A percentile compares a stretch with the other conserved stretches of the same genome.
Conservation (phyloP, 2,113 vertebrate species). For the Canis aureus region DNA sequence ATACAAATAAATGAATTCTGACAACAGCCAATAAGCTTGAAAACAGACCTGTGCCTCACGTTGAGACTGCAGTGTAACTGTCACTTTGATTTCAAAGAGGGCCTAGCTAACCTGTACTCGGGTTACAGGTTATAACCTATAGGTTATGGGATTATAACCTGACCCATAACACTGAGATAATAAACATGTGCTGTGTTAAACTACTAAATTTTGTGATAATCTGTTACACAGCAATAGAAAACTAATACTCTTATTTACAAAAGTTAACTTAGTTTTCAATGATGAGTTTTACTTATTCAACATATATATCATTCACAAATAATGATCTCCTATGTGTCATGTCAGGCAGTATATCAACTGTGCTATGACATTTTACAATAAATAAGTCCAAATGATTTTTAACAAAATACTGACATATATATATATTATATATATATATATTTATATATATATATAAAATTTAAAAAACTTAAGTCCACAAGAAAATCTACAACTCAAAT, state of each 20-base stretch:
- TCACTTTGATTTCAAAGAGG: not conserved
- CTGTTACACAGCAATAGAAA: not conserved
- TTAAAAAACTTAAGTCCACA: not conserved
- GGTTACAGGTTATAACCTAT: not conserved
- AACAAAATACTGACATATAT: not conserved
- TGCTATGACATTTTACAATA: not conserved
- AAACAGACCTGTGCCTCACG: not conserved
- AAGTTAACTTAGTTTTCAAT: not conserved
- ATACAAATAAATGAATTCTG: not conserved
- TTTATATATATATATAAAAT: too few relatives aligned
- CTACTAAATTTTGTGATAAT: not conserved
- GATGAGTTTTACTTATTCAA: not conserved
- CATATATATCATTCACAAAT: not conserved
- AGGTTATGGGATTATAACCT: too few relatives aligned
- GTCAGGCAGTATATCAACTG: not conserved
- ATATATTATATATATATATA: too few relatives aligned
- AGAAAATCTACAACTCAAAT: slow-evolving; percentile 25
- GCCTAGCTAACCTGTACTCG: not conserved
- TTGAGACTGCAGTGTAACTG: not conserved
- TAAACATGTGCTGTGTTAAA: not conserved
- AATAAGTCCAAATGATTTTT: not conserved
- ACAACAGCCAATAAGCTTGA: not conserved
- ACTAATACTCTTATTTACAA: not conserved
- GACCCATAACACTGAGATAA: not conserved
- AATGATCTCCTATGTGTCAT: not conserved